These are phyloP conservation scores for Aporophyla nigra DNA, from an alignment of 2,888 invertebrate genomes.

Conservation along the genomic window DNA sequence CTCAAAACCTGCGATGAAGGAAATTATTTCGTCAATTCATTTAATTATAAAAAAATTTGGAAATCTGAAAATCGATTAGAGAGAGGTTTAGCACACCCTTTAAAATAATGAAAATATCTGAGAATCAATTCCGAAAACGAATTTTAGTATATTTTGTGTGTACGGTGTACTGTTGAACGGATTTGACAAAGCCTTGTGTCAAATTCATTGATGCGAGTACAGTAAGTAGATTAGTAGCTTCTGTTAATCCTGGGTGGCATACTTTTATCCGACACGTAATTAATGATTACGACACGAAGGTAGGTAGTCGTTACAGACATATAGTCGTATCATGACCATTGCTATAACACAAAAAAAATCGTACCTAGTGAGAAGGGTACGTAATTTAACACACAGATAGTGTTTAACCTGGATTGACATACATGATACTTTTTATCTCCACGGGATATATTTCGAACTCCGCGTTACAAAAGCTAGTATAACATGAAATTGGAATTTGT, in stretches of 20 bases:
- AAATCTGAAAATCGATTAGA: neutral
- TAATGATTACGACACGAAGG: neutral
- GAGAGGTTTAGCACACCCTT: no score
- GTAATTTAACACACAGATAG: no score
- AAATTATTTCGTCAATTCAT: neutral
- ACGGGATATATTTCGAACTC: no score
- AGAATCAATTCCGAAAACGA: neutral
- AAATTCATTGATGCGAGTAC: slow-evolving; percentile 25
- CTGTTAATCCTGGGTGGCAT: slow-evolving; percentile 31
- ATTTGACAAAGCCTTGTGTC: slow-evolving; percentile 26
- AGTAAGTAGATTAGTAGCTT: slow-evolving; percentile 39
- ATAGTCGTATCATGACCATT: no score
- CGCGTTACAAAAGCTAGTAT: no score
- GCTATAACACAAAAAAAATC: no score
- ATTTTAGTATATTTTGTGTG: neutral
- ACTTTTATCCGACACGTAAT: slow-evolving; percentile 1
- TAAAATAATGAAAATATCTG: neutral
- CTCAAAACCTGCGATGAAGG: neutral
- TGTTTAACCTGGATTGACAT: no score
- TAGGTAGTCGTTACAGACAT: neutral
- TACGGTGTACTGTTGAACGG: neutral
- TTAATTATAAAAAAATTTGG: neutral
- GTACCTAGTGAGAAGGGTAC: no score
- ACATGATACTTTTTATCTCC: no score
- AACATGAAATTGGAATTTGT: no score